Base-by-base conservation (phyloP, 2,888 invertebrate species). In the Alloscopus bannaensis region DNA sequence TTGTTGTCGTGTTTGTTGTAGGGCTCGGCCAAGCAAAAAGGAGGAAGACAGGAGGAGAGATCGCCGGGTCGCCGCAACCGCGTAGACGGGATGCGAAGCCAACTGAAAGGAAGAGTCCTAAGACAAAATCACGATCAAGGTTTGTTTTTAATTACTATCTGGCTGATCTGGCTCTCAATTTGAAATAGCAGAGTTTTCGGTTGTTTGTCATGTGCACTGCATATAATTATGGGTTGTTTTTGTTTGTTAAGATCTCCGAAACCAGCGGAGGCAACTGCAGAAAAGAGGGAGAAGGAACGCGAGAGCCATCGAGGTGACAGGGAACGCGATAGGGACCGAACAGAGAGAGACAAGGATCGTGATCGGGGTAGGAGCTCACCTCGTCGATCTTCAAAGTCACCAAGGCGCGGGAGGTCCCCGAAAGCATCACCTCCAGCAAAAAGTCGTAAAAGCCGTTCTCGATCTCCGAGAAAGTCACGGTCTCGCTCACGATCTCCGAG, bases 401-500 rank as follows among this genome's bases (percentile, higher is more conserved):
- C 81, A 20, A 65, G 75, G 64, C 71, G 81, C 22, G 72, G 70
- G 3, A 66, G 80, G 36, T 83, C 83, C n/a, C 83, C 81, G 50
- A 82, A 81, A 62, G 40, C 55, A 36, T 81, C 81, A 13, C 79
- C 81, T 1, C 57, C 76, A 29, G 64, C 79, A 24, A 81, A 66
- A 65, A 40, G 71, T 57, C 80, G 50, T 11, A 28, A 36, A 20
- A 70, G 69, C 71, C 76, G 86, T 29, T 91, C 92, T 1, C 89
- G 90, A 1, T 92, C 93, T 26, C 92, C 92, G 82, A 92, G 68
- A 60, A 70, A 76, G 31, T 59, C 70, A 26, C 75, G 82, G 3
- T 86, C 87, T 24, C 76, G 86, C 29, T 85, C 85, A 24, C 57
- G 84, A 24, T 84, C 84, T n/a, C 84, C 84, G 1, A 66, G 83